Percentiles rank a stretch among this genome's conserved stretches.
phyloP scores from a whole-genome alignment of 2,113 vertebrate species.

The Corythoichthys intestinalis region DNA sequence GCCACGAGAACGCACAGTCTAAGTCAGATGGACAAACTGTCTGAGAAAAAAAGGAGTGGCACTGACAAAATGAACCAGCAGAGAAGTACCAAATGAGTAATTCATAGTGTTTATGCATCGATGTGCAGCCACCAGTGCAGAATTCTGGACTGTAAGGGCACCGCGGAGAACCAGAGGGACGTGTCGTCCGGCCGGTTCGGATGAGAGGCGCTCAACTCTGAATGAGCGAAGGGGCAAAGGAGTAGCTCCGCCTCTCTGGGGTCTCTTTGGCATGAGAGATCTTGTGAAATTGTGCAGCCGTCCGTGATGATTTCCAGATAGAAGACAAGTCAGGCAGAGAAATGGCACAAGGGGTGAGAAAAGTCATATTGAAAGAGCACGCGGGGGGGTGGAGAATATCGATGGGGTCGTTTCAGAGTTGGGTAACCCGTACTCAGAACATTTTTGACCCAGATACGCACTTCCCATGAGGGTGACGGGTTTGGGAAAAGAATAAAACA shows the following conservation, averaged over 20 bases:
- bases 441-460: conserved; percentile 68
- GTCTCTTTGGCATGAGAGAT: conserved; percentile 59
- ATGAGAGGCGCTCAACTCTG: conserved; percentile 49
- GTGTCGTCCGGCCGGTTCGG: conserved; percentile 47
- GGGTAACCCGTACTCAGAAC: conserved; percentile 58
- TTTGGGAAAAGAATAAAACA: conserved; percentile 50
- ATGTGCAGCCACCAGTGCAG: conserved; percentile 48
- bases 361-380: conserved; percentile 57
- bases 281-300: conserved; percentile 63
- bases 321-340: conserved; percentile 59
- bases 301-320: conserved; percentile 57
- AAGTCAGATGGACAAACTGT: conserved; percentile 53
- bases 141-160: conserved; percentile 33
- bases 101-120: conserved; percentile 60
- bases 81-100: conserved; percentile 63
- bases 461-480: conserved; percentile 53
- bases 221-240: conserved; percentile 38
- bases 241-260: conserved; percentile 56
- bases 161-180: conserved; percentile 31
- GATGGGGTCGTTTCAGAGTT: conserved; percentile 50
- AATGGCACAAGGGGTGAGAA: conserved; percentile 57
- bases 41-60: conserved; percentile 58
- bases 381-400: conserved; percentile 53
- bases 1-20: neutral
- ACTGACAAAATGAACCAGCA: conserved; percentile 58